Evolutionary conservation across 1,140 invertebrate species (phyloP), one percentile per base, ranked within the genome.

Genomic region (Drosophila pectinifera): DNA sequence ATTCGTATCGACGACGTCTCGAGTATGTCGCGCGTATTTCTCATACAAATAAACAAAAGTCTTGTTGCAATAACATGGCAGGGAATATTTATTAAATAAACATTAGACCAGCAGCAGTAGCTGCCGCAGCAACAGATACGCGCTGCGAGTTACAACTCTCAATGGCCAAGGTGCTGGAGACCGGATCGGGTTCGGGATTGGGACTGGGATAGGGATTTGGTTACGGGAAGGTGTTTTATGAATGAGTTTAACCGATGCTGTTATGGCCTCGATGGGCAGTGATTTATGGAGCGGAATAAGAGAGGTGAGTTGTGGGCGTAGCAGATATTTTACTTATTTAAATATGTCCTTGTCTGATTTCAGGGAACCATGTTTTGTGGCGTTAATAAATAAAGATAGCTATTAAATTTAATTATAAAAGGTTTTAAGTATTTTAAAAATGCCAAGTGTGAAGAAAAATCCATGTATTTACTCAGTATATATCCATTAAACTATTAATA

Each of bases 41-140:
- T 57, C 84, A 79, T 62, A 73, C 75, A 86, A 86, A 86, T 88
- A 86, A 86, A 86, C 83, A 88, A 82, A 70, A 73, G 75, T 88
- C 83, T 86, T 79, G 83, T 88, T 88, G 75, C 55, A 79, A 86
- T 83, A 86, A 86, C 83, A 86, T 83, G 79, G 75, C 79, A 73
- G 42, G 59, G 83, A 83, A 88, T 86, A 86, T 86, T 86, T 86
- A 88, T 86, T 83, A 88, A 86, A 83, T 89, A 86, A 86, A 86
- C 83, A 86, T 83, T 83, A 83, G 79, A 79, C 78, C 82, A 85
- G 63, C 79, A 74, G 41, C 73, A 43, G 18, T 49, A 43, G 11
- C 28, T 10, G 28, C 28, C 69, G 31, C 41, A 80, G 36, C 39
- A 80, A 39, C 55, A 81, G 45, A 55, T 73, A 62, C 56, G 63